phyloP scores from a whole-genome alignment of 1,140 invertebrate species.

The Megalopta genalis region DNA sequence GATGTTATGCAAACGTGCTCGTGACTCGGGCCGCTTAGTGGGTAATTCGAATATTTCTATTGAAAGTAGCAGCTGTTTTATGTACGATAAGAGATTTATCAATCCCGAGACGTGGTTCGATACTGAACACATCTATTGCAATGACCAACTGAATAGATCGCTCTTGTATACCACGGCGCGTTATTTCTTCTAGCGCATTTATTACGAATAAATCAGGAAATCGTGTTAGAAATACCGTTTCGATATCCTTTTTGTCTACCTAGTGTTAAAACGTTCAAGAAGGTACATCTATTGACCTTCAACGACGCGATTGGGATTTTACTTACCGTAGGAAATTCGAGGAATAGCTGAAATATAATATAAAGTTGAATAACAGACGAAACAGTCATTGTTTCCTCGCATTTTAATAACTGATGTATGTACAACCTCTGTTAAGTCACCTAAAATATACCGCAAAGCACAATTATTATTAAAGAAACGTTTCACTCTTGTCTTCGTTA shows the following conservation, averaged over 20 bases:
- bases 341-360: too few species aligned
- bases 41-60: slow-evolving; percentile 40
- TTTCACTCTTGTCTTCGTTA: too few species aligned
- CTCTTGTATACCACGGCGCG: slow-evolving; percentile 46
- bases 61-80: slow-evolving; percentile 46
- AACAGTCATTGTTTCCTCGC: too few species aligned
- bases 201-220: slow-evolving; percentile 53
- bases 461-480: too few species aligned
- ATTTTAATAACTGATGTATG: too few species aligned
- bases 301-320: too few species aligned
- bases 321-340: too few species aligned
- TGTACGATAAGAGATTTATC: slow-evolving; percentile 9
- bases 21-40: slow-evolving; percentile 2
- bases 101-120: slow-evolving; percentile 11
- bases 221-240: background rate
- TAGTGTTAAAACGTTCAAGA: too few species aligned
- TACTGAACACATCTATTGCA: slow-evolving; percentile 37
- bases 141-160: slow-evolving; percentile 61
- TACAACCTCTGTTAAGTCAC: too few species aligned
- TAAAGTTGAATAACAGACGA: too few species aligned
- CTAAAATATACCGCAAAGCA: too few species aligned
- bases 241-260: background rate
- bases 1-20: slow-evolving; percentile 35
- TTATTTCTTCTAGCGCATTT: slow-evolving; percentile 54
- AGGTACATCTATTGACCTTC: too few species aligned